phyloP scores from a whole-genome alignment of 1,140 invertebrate genomes.

The Euura lappo region DNA sequence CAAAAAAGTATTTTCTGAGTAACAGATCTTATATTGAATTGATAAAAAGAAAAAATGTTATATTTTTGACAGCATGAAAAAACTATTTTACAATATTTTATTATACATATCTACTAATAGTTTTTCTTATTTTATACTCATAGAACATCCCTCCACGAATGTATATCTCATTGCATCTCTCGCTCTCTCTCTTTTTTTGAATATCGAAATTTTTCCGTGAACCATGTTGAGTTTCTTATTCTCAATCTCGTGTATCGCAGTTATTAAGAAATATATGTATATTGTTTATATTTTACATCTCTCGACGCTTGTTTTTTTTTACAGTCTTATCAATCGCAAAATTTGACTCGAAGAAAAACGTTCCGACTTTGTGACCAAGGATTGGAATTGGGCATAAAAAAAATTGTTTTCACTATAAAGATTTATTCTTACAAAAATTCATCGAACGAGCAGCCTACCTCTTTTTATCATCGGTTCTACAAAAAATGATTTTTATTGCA shows the following conservation, averaged over 20 bases:
- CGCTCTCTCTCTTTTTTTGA: no score
- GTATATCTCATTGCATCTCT: no score
- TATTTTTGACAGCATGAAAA: no score
- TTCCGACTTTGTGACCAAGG: background rate
- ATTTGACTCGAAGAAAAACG: background rate
- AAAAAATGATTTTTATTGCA: background rate
- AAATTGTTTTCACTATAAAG: background rate
- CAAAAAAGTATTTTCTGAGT: no score
- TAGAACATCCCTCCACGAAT: no score
- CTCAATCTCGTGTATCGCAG: background rate
- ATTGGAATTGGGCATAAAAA: background rate
- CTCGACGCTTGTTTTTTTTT: background rate
- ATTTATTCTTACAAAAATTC: slow-evolving; percentile 3
- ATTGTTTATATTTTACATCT: background rate
- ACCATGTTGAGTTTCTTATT: background rate
- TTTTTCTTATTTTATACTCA: no score
- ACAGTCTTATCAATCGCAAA: background rate
- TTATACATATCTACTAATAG: no score
- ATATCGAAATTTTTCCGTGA: no score
- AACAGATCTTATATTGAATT: no score
- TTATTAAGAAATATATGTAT: background rate
- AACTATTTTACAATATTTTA: no score
- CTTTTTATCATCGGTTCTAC: background rate
- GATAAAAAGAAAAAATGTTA: no score
- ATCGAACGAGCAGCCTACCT: background rate